Percentiles rank a stretch among this genome's conserved stretches.
Evolutionary conservation across 2,797 vertebrate species (phyloP).

Genomic region (Smutsia gigantea): DNA sequence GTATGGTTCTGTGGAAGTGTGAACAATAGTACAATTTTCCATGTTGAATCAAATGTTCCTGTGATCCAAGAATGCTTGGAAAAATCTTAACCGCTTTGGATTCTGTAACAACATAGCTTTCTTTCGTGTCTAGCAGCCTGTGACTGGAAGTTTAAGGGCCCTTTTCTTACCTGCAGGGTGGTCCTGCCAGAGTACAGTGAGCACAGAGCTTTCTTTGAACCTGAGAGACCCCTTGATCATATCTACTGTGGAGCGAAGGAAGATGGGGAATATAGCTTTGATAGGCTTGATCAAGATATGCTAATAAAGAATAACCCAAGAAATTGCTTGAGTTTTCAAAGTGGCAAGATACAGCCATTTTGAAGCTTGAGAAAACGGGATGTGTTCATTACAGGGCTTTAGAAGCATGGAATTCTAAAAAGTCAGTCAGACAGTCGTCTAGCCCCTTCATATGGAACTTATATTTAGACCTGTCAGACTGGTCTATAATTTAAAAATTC

Average conservation of each 20-base stretch:
- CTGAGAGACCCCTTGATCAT: neutral
- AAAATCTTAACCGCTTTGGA: slow-evolving; percentile 58
- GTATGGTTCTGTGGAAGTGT: slow-evolving; percentile 63
- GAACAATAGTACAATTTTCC: slow-evolving; percentile 75
- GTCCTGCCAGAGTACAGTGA: neutral
- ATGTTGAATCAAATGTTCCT: slow-evolving; percentile 73
- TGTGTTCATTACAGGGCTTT: neutral
- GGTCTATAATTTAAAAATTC: neutral
- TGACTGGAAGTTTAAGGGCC: neutral
- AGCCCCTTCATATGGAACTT: neutral
- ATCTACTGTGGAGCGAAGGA: neutral
- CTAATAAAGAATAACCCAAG: neutral
- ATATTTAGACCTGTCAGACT: neutral
- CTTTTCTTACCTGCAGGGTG: neutral
- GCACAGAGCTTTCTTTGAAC: neutral
- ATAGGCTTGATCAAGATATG: neutral
- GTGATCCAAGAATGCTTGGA: slow-evolving; percentile 61
- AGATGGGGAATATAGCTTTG: neutral
- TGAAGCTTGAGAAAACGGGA: neutral
- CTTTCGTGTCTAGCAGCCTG: neutral
- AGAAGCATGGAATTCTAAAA: neutral
- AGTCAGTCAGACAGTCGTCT: neutral
- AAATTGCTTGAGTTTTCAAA: neutral
- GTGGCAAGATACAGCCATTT: neutral
- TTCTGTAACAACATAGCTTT: neutral